phyloP scores from a whole-genome alignment of 1,140 invertebrate species.

The Drosophila parabipectinata region DNA sequence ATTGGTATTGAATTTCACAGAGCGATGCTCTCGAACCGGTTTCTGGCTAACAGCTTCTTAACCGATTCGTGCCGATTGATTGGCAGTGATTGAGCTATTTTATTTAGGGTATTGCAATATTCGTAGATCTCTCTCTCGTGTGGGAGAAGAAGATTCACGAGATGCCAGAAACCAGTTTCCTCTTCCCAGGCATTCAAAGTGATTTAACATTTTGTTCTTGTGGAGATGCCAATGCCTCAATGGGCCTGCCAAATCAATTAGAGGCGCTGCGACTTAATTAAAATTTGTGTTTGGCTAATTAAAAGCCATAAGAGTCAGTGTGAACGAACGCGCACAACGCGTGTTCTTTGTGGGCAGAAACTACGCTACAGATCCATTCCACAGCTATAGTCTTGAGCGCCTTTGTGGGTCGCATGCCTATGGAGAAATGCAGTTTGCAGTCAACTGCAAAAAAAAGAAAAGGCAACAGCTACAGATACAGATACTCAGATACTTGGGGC shows the following conservation, averaged over 20 bases:
- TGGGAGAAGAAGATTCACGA: conserved; percentile 2
- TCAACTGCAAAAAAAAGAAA: conserved; percentile 11
- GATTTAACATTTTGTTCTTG: conserved; percentile 29
- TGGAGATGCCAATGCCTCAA: conserved; percentile 19
- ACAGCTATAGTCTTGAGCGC: conserved; percentile 22
- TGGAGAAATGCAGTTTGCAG: conserved; percentile 68
- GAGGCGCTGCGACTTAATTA: conserved; percentile 72
- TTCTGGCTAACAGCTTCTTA: conserved; percentile 35
- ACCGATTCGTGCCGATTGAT: conserved; percentile 33
- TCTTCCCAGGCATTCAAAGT: conserved; percentile 42
- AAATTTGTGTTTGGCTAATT: conserved; percentile 77
- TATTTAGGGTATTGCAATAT: conserved; percentile 20
- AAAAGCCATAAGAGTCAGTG: conserved; percentile 62
- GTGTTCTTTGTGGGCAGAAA: conserved; percentile 54
- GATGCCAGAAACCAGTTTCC: conserved; percentile 44
- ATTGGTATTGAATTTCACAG: conserved; percentile 60
- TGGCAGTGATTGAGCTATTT: conserved; percentile 28
- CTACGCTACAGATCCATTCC: conserved; percentile 2
- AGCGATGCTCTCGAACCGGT: conserved; percentile 8
- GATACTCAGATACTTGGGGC: conserved; percentile 5
- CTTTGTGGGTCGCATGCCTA: conserved; percentile 75
- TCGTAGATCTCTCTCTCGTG: conserved; percentile 9
- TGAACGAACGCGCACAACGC: conserved; percentile 66
- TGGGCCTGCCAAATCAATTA: conserved; percentile 66
- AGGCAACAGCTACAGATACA: conserved; percentile 12